phyloP scores from a whole-genome alignment of 2,797 vertebrate species.

The Oryzias sinensis region DNA sequence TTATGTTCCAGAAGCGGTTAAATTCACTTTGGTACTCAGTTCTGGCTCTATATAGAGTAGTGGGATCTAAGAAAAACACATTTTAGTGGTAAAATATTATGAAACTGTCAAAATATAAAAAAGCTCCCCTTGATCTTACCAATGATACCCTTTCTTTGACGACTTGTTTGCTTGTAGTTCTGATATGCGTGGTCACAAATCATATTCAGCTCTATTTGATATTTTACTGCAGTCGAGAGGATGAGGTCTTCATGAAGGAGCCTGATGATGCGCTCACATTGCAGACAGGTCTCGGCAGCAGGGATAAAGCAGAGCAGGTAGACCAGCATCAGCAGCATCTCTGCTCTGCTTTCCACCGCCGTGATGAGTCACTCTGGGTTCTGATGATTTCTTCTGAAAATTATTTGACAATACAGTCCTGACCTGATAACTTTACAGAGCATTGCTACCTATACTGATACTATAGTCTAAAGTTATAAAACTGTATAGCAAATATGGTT shows the following conservation, averaged over 20 bases:
- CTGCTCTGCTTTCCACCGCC: background rate
- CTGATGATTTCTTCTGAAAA: background rate
- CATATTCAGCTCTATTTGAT: conserved; percentile 55
- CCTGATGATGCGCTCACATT: conserved; percentile 67
- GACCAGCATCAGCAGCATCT: conserved; percentile 38
- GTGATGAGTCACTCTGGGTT: conserved; percentile 17
- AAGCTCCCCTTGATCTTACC: conserved; percentile 56
- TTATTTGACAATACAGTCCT: background rate
- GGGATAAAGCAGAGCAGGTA: conserved; percentile 35
- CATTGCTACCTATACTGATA: background rate
- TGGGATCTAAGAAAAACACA: conserved; percentile 60
- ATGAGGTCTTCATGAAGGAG: conserved; percentile 62
- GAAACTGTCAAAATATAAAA: background rate
- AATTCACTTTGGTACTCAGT: conserved; percentile 79
- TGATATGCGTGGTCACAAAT: conserved; percentile 55
- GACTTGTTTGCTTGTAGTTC: conserved; percentile 59
- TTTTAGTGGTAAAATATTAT: background rate
- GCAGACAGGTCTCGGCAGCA: conserved; percentile 62
- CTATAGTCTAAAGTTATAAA: too few relatives aligned
- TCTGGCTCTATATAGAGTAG: conserved; percentile 70
- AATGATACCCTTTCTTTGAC: conserved; percentile 52
- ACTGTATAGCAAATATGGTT: too few relatives aligned
- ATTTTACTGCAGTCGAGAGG: conserved; percentile 28
- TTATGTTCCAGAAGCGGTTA: conserved; percentile 45
- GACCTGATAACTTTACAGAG: background rate